phyloP scores from a whole-genome alignment of 2,797 vertebrate species.

The Gallinago solitaria region DNA sequence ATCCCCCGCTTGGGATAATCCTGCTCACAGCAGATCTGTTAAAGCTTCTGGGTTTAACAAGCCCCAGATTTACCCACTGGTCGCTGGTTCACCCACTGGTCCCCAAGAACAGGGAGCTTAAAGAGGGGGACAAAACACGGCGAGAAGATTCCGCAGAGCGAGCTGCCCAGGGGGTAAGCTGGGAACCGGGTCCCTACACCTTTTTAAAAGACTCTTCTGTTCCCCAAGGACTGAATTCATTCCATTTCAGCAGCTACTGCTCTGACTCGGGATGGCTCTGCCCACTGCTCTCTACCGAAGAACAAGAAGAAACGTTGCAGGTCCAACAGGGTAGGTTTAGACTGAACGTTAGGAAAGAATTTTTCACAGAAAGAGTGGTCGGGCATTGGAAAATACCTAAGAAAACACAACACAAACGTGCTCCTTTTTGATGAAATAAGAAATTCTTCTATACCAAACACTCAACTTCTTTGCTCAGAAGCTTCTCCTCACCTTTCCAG shows the following conservation, averaged over 20 bases:
- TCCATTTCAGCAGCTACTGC: neutral
- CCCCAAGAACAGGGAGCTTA: neutral
- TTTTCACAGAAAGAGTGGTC: no score
- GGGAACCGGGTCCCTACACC: rapidly evolving
- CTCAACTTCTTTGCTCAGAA: neutral
- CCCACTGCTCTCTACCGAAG: neutral
- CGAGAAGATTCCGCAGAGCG: neutral
- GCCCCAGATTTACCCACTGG: neutral
- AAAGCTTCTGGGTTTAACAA: neutral
- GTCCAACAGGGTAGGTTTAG: neutral
- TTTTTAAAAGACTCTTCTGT: neutral
- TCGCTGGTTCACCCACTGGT: rapidly evolving
- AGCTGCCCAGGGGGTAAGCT: rapidly evolving
- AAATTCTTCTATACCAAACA: no score
- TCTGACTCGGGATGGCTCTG: neutral
- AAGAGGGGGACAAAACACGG: neutral
- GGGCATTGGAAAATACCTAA: neutral
- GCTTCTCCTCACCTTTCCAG: neutral
- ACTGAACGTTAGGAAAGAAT: no score
- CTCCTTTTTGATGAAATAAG: neutral
- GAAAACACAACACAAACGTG: rapidly evolving
- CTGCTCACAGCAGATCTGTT: neutral
- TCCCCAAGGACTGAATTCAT: neutral
- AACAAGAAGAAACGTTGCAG: neutral
- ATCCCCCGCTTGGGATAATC: neutral